Evolutionary conservation across 2,113 vertebrate species (phyloP).

Genomic region (Stigmatopora nigra): DNA sequence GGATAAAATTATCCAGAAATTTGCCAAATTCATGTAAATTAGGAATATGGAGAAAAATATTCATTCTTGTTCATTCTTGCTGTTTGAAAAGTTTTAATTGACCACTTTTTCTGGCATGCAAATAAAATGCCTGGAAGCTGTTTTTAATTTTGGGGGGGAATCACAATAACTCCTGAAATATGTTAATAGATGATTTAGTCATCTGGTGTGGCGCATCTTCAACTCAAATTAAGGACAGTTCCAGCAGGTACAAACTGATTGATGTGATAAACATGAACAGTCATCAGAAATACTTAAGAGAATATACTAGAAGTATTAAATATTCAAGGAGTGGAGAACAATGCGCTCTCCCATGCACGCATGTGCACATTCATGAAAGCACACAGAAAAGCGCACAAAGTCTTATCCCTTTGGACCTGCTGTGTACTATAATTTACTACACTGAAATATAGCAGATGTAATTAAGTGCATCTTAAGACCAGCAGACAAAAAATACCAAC

Average conservation of each 20-base stretch:
- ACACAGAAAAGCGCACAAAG: conserved; percentile 7
- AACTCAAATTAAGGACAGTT: background rate
- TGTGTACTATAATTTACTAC: conserved; percentile 25
- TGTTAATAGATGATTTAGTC: background rate
- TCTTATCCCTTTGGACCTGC: conserved; percentile 26
- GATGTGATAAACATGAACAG: background rate
- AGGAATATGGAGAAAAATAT: background rate
- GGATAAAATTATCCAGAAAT: too few relatives aligned
- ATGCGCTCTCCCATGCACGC: conserved; percentile 8
- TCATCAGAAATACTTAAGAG: background rate
- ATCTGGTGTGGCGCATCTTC: background rate
- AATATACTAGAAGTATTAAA: conserved; percentile 16
- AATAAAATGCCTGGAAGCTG: background rate
- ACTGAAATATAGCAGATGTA: conserved; percentile 25
- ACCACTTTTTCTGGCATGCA: background rate
- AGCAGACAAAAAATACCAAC: conserved; percentile 14
- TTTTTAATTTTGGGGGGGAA: background rate
- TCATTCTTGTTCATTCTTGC: background rate
- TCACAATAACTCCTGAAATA: background rate
- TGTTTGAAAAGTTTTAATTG: background rate
- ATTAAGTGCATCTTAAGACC: conserved; percentile 20
- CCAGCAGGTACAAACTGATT: background rate
- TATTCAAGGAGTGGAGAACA: conserved; percentile 33
- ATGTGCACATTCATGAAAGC: background rate
- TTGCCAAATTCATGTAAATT: too few relatives aligned